phyloP scores from a whole-genome alignment of 2,888 invertebrate genomes.

The Anarsia innoxiella region DNA sequence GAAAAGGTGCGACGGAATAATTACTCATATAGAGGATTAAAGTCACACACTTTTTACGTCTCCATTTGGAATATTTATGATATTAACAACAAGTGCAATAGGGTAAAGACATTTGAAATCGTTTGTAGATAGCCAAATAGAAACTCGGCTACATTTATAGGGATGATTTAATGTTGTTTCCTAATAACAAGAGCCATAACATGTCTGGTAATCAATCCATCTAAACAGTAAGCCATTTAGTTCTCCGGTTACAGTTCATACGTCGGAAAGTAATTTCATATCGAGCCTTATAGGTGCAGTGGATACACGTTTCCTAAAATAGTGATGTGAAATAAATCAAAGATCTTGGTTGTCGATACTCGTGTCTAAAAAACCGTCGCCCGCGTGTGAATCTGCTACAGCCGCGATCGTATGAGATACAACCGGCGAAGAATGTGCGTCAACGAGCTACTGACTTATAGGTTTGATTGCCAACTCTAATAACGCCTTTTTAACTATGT shows the following conservation, averaged over 20 bases:
- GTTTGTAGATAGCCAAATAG: constrained; percentile 1
- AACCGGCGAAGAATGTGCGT: constrained; percentile 42
- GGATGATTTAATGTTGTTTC: not conserved
- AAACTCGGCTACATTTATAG: not conserved
- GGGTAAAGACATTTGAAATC: not conserved
- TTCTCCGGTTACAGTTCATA: constrained; percentile 31
- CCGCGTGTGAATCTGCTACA: constrained; percentile 66
- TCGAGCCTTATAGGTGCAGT: constrained; percentile 55
- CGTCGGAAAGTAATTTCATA: constrained; percentile 61
- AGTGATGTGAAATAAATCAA: constrained; percentile 72
- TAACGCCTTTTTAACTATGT: not conserved
- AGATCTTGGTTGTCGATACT: constrained; percentile 57
- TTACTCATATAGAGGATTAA: too few relatives aligned
- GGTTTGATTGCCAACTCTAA: not conserved
- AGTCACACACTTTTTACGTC: too few relatives aligned
- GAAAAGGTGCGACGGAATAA: too few relatives aligned
- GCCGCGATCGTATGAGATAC: constrained; percentile 58
- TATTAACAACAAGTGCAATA: too few relatives aligned
- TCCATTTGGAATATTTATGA: too few relatives aligned
- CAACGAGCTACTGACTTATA: too few relatives aligned
- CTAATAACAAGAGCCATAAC: constrained; percentile 16
- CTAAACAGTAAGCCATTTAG: constrained; percentile 32
- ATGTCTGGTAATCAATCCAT: constrained; percentile 25
- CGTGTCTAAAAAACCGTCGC: constrained; percentile 47
- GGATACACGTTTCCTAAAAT: constrained; percentile 69